phyloP scores from a whole-genome alignment of 2,888 invertebrate genomes.

The Thereva unica region DNA sequence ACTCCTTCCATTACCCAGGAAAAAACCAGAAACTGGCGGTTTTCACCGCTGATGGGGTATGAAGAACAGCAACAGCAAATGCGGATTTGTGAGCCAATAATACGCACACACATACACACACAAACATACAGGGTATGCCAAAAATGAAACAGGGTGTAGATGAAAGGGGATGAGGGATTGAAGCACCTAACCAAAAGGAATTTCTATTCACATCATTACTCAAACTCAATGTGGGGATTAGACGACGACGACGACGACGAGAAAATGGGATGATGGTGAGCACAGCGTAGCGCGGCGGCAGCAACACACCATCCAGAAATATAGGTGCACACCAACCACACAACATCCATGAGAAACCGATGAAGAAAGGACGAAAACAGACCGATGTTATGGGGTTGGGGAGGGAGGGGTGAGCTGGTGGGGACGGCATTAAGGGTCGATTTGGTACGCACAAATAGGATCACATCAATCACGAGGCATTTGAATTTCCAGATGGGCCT shows the following conservation, averaged over 20 bases:
- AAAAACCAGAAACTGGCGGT: not conserved
- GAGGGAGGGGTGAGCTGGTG: not conserved
- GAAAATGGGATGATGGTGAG: no score
- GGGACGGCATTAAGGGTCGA: conserved; percentile 25
- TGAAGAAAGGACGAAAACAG: conserved; percentile 23
- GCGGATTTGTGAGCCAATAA: not conserved
- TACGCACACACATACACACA: not conserved
- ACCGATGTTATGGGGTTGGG: conserved; percentile 6
- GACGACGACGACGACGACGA: not conserved
- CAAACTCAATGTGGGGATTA: conserved; percentile 30
- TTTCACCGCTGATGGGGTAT: not conserved
- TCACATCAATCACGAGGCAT: conserved; percentile 28
- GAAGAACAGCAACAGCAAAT: conserved; percentile 5
- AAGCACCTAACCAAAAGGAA: conserved; percentile 19
- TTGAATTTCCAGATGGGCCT: conserved; percentile 14
- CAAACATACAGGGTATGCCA: not conserved
- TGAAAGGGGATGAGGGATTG: conserved; percentile 1
- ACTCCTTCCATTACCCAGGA: not conserved
- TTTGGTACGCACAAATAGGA: conserved; percentile 30
- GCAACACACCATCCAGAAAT: no score
- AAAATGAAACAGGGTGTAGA: conserved; percentile 1
- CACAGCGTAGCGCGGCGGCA: no score
- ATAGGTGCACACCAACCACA: no score
- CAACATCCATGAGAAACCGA: not conserved
- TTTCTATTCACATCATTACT: conserved; percentile 34